These are phyloP conservation scores for Euura lappo DNA, from an alignment of 1,140 invertebrate species.

Conservation along the genomic window DNA sequence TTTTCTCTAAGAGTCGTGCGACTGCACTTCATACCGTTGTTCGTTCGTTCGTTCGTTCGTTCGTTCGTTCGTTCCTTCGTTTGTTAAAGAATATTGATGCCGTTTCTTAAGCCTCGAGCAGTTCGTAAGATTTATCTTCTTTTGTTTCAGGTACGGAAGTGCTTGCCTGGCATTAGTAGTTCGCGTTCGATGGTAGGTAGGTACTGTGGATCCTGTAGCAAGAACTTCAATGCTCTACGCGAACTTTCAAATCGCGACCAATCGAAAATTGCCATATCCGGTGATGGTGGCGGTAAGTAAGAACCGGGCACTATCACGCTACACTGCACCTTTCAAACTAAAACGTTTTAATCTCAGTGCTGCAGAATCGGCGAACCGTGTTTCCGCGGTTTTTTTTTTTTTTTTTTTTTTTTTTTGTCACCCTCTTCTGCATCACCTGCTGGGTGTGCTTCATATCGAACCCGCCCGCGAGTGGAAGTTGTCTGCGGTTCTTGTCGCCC, in stretches of 20 bases:
- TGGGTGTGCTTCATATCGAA: not conserved
- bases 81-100: slow-evolving; percentile 7
- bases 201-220: not conserved
- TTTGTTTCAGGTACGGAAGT: slow-evolving; percentile 7
- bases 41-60: slow-evolving; percentile 1
- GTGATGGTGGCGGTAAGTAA: not conserved
- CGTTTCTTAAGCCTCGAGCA: not conserved
- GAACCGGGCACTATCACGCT: no score
- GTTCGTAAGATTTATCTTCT: slow-evolving; percentile 1
- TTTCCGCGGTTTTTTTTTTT: no score
- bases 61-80: not conserved
- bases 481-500: slow-evolving; percentile 18
- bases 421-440: no score
- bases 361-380: no score
- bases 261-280: not conserved
- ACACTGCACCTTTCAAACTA: no score
- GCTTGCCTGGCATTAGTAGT: slow-evolving; percentile 1
- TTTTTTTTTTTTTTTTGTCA: no score
- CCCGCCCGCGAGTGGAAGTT: slow-evolving; percentile 16
- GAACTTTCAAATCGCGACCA: not conserved
- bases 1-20: not conserved
- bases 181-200: not conserved
- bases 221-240: not conserved
- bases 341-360: no score
- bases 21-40: not conserved